Conservation (phyloP, 1,140 invertebrate genomes). For the Notospermus geniculatus region DNA sequence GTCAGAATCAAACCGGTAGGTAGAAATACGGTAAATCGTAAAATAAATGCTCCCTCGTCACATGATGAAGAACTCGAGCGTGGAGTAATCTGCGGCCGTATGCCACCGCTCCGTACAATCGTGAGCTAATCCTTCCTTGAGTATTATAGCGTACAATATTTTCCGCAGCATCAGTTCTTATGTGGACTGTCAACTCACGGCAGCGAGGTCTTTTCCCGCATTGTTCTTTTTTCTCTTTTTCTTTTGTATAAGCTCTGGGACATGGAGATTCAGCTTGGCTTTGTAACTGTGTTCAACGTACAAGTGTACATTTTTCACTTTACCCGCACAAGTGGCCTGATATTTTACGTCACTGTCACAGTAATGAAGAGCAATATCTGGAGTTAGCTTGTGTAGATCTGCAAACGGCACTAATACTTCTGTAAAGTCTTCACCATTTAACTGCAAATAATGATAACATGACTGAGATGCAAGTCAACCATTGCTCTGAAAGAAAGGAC, state of each 20-base stretch:
- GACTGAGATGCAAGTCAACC: too few relatives aligned
- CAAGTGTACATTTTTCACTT: too few relatives aligned
- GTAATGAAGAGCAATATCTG: slow-evolving; percentile 60
- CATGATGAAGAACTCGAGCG: slow-evolving; percentile 78
- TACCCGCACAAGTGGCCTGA: not conserved
- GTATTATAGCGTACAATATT: too few relatives aligned
- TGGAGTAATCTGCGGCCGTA: slow-evolving; percentile 82
- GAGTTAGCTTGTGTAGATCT: slow-evolving; percentile 59
- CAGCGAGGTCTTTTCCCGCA: too few relatives aligned
- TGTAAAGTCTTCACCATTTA: slow-evolving; percentile 61
- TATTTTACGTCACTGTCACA: slow-evolving; percentile 6
- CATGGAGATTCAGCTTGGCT: too few relatives aligned
- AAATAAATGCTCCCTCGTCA: slow-evolving; percentile 79
- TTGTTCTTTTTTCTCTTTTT: too few relatives aligned
- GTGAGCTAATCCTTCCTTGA: slow-evolving; percentile 72
- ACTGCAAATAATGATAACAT: slow-evolving; percentile 47
- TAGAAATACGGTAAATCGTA: slow-evolving; percentile 60
- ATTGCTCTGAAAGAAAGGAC: not conserved
- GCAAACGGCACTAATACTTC: slow-evolving; percentile 59
- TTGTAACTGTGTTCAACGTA: too few relatives aligned
- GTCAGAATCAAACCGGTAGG: slow-evolving; percentile 41
- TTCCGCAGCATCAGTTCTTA: too few relatives aligned
- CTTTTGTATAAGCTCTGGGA: too few relatives aligned
- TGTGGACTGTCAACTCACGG: too few relatives aligned
- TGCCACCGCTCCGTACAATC: slow-evolving; percentile 74